Evolutionary conservation across 2,797 vertebrate genomes (phyloP).

Genomic region (Macroramphosus scolopax): DNA sequence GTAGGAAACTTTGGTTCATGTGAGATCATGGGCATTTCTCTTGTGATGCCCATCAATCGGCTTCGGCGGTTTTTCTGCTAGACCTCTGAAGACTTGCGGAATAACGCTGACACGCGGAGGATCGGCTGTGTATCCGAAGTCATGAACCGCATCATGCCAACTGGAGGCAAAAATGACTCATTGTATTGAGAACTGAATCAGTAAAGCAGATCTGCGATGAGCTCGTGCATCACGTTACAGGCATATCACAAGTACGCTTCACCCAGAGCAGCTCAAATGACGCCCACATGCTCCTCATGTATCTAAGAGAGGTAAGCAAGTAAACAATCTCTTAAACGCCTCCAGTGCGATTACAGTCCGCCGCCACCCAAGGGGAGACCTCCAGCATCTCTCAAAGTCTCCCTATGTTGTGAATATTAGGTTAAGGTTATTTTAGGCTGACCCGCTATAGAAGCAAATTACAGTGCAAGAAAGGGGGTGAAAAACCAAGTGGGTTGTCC

Average conservation of each 20-base stretch:
- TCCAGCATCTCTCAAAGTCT: conserved; percentile 73
- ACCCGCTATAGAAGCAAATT: conserved; percentile 70
- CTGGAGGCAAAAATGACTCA: conserved; percentile 15
- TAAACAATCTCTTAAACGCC: conserved; percentile 59
- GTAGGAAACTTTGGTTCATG: conserved; percentile 76
- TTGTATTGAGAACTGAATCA: conserved; percentile 7
- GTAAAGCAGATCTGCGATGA: neutral
- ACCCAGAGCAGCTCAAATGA: conserved; percentile 31
- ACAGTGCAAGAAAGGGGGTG: conserved; percentile 68
- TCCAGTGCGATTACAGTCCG: conserved; percentile 42
- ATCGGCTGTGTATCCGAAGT: conserved; percentile 25
- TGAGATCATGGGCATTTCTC: conserved; percentile 79
- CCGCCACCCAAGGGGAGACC: conserved; percentile 81
- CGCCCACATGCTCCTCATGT: conserved; percentile 33
- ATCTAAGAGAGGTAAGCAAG: conserved; percentile 61
- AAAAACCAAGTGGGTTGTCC: conserved; percentile 63
- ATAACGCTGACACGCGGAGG: conserved; percentile 41
- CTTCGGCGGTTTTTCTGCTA: conserved; percentile 66
- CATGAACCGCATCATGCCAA: conserved; percentile 26
- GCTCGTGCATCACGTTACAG: neutral
- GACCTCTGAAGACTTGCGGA: conserved; percentile 38
- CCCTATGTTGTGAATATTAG: conserved; percentile 76
- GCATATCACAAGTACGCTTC: conserved; percentile 14
- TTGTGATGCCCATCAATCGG: conserved; percentile 70
- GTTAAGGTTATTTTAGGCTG: conserved; percentile 81